phyloP scores from a whole-genome alignment of 2,113 vertebrate genomes.

The Rhinogobius similis region DNA sequence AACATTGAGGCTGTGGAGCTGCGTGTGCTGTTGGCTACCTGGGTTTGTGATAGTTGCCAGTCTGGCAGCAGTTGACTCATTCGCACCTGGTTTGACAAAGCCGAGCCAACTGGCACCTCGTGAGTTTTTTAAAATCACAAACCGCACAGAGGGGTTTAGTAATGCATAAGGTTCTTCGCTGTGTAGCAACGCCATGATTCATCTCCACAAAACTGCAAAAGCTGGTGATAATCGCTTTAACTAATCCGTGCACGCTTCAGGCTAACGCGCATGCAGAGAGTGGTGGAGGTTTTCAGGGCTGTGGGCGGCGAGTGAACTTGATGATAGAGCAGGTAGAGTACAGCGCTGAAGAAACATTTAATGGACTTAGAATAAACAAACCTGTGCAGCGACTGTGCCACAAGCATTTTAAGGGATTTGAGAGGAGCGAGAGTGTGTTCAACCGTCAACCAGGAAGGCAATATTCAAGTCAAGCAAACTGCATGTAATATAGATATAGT shows the following conservation, averaged over 20 bases:
- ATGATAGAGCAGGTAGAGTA: slow-evolving; percentile 43
- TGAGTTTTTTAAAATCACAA: slow-evolving; percentile 73
- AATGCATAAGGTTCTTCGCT: slow-evolving; percentile 73
- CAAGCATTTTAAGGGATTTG: neutral
- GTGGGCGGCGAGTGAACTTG: slow-evolving; percentile 36
- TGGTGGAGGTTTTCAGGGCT: slow-evolving; percentile 37
- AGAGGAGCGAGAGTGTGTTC: neutral
- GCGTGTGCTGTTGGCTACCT: slow-evolving; percentile 8
- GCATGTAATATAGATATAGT: too few relatives aligned
- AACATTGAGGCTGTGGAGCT: neutral
- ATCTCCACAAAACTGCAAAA: slow-evolving; percentile 80
- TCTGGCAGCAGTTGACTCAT: slow-evolving; percentile 62
- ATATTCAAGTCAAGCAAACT: neutral
- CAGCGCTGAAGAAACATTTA: slow-evolving; percentile 28
- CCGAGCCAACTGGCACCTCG: slow-evolving; percentile 69
- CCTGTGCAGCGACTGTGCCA: neutral
- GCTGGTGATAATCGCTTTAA: slow-evolving; percentile 76
- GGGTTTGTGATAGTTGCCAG: slow-evolving; percentile 47
- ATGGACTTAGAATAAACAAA: slow-evolving; percentile 11
- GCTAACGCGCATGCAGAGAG: slow-evolving; percentile 68
- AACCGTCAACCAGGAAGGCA: neutral
- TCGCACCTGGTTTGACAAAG: slow-evolving; percentile 61
- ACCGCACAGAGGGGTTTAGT: slow-evolving; percentile 76
- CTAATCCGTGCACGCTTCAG: slow-evolving; percentile 71
- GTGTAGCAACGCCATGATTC: slow-evolving; percentile 80